Percentiles rank a stretch among this genome's conserved stretches.
These are phyloP conservation scores for Diachasma alloeum DNA, from an alignment of 1,140 invertebrate species.

Conservation along the genomic window DNA sequence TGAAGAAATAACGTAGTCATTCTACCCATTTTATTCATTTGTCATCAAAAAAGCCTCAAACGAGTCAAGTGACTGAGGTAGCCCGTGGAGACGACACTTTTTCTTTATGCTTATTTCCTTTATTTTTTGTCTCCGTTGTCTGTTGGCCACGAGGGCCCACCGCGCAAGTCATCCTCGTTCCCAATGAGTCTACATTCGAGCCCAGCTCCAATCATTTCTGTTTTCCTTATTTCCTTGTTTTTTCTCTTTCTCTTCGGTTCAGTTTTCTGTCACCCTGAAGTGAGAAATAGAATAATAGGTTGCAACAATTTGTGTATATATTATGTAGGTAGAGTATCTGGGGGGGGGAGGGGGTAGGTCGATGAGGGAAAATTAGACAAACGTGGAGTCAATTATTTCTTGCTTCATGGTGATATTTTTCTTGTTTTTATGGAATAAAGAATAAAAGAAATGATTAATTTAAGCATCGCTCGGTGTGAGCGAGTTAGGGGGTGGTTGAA, in stretches of 20 bases:
- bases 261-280: not conserved
- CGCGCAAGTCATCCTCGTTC: slow-evolving; percentile 6
- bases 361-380: not conserved
- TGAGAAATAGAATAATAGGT: not conserved
- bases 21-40: not conserved
- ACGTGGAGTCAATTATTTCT: not conserved
- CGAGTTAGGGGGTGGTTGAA: not conserved
- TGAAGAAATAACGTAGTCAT: slow-evolving; percentile 32
- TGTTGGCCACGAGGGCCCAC: not conserved
- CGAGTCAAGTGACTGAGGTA: not conserved
- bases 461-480: not conserved
- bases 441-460: not conserved
- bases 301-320: not conserved
- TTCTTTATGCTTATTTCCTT: not conserved
- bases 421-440: not conserved
- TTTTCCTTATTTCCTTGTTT: not conserved
- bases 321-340: not conserved
- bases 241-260: not conserved
- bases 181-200: not conserved
- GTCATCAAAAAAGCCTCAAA: not conserved
- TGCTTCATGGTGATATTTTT: slow-evolving; percentile 2
- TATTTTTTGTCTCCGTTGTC: not conserved
- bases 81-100: not conserved
- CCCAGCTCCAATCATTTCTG: not conserved
- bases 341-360: not conserved